Evolutionary conservation across 2,888 invertebrate genomes (phyloP).

Genomic region (Pristionchus maxplancki): DNA sequence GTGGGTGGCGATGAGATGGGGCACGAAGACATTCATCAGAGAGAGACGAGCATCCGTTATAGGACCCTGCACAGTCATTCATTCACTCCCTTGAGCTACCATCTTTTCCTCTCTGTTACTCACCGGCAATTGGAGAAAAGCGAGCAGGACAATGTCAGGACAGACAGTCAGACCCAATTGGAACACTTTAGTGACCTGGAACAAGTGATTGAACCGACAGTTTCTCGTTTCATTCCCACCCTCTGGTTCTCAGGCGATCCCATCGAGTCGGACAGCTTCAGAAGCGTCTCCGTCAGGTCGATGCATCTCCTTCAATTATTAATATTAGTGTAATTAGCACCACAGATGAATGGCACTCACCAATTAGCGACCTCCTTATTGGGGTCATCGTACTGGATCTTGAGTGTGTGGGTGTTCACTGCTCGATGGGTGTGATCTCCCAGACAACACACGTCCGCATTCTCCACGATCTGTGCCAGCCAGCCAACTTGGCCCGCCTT

Average conservation of each 20-base stretch:
- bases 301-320: conserved; percentile 84
- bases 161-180: conserved; percentile 80
- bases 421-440: conserved; percentile 91
- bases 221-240: conserved; percentile 45
- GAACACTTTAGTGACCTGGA: conserved; percentile 51
- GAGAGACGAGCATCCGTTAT: conserved; percentile 12
- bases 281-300: conserved; percentile 90
- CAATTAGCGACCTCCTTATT: conserved; percentile 94
- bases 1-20: conserved; percentile 83
- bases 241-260: conserved; percentile 23
- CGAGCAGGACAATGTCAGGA: conserved; percentile 93
- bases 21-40: conserved; percentile 35
- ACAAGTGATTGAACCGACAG: background rate
- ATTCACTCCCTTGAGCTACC: no score
- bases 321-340: background rate
- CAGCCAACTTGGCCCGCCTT: conserved; percentile 84
- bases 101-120: no score
- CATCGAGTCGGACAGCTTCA: conserved; percentile 84
- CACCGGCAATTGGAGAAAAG: conserved; percentile 87
- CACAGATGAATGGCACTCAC: conserved; percentile 78
- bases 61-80: conserved; percentile 3
- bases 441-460: conserved; percentile 94
- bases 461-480: conserved; percentile 89
- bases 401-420: conserved; percentile 88
- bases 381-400: conserved; percentile 91